Evolutionary conservation across 2,113 vertebrate genomes (phyloP).

Genomic region (Rhinoderma darwinii): DNA sequence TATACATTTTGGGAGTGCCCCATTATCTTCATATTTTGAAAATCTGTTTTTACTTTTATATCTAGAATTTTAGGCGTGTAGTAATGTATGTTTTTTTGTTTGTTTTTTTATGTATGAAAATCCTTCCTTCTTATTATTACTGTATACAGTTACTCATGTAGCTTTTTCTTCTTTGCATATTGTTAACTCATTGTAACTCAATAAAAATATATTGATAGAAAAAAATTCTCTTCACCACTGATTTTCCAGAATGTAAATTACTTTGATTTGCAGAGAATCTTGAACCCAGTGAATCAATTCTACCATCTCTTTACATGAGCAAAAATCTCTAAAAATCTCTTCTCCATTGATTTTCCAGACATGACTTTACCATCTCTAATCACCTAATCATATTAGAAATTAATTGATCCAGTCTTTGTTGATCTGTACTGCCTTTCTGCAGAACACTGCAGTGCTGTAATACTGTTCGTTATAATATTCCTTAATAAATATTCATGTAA

Average conservation of each 20-base stretch:
- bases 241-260: background rate
- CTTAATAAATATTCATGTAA: background rate
- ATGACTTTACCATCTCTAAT: background rate
- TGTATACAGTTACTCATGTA: no score
- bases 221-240: background rate
- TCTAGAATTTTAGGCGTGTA: no score
- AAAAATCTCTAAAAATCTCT: background rate
- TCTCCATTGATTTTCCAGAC: background rate
- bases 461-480: background rate
- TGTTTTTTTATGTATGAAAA: no score
- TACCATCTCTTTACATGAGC: background rate
- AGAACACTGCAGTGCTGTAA: background rate
- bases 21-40: no score
- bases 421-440: background rate
- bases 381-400: background rate
- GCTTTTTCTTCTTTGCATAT: no score
- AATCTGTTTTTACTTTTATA: no score
- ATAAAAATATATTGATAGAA: no score
- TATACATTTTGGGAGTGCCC: no score
- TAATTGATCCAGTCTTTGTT: background rate
- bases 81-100: no score
- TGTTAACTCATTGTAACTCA: no score
- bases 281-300: background rate
- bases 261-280: background rate
- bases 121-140: no score